A percentile compares a stretch with the other conserved stretches of the same genome.
phyloP scores from a whole-genome alignment of 2,888 invertebrate species.

The Achlya flavicornis region DNA sequence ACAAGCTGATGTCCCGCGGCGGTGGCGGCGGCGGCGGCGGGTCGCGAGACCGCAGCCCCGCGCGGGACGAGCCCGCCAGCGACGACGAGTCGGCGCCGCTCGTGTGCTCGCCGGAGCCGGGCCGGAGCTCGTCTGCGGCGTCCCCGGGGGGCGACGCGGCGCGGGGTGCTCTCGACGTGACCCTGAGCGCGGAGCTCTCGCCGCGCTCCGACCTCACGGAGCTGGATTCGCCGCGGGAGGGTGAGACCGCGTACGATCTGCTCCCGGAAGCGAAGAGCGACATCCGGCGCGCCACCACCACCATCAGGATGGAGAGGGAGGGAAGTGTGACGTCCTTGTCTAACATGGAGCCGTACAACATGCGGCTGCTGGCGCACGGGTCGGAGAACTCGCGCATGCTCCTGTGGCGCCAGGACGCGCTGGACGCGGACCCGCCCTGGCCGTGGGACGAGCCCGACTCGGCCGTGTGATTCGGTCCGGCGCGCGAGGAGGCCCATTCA shows the following conservation, averaged over 20 bases:
- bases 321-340: slow-evolving; percentile 61
- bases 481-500: not conserved
- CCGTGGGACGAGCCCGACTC: slow-evolving; percentile 80
- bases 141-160: slow-evolving; percentile 40
- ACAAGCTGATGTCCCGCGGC: slow-evolving; percentile 67
- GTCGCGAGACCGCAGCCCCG: slow-evolving; percentile 69
- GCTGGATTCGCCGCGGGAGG: slow-evolving; percentile 64
- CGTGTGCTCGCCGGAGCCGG: slow-evolving; percentile 63
- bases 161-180: slow-evolving; percentile 32
- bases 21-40: no score
- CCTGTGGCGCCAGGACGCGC: slow-evolving; percentile 80
- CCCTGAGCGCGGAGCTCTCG: slow-evolving; percentile 57
- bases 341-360: slow-evolving; percentile 74
- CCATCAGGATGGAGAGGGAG: slow-evolving; percentile 36
- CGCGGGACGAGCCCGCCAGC: slow-evolving; percentile 66
- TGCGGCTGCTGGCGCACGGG: slow-evolving; percentile 70
- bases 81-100: slow-evolving; percentile 89
- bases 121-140: slow-evolving; percentile 17
- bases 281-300: slow-evolving; percentile 26
- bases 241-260: slow-evolving; percentile 54
- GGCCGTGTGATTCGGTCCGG: slow-evolving; percentile 59
- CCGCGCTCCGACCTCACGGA: slow-evolving; percentile 75
- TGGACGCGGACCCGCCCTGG: slow-evolving; percentile 76
- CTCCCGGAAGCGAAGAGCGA: slow-evolving; percentile 57
- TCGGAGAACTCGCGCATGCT: slow-evolving; percentile 60